Evolutionary conservation across 2,113 vertebrate species (phyloP).

Genomic region (Elaphurus davidianus): DNA sequence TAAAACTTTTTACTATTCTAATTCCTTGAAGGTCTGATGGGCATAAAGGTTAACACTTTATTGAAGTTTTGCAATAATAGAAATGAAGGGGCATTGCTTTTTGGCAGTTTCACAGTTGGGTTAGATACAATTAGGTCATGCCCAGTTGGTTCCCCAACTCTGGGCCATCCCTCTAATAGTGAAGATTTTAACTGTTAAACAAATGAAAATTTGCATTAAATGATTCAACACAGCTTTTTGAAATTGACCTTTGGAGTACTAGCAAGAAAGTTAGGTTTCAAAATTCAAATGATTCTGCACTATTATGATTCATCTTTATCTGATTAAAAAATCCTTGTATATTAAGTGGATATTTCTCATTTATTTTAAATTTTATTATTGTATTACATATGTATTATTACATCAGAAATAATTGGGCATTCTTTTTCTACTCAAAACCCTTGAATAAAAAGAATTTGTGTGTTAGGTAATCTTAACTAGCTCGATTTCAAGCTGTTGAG

Average conservation of each 20-base stretch:
- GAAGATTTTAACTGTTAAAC: not conserved
- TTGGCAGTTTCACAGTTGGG: not conserved
- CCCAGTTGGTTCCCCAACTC: not conserved
- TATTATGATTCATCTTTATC: not conserved
- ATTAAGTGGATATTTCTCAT: not conserved
- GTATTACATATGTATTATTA: not conserved
- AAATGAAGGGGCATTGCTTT: not conserved
- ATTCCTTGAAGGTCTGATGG: not conserved
- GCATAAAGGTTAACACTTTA: not conserved
- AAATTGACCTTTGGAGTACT: not conserved
- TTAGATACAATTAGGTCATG: not conserved
- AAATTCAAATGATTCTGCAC: not conserved
- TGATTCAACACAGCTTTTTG: not conserved
- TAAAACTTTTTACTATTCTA: not conserved
- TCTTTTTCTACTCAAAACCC: not conserved
- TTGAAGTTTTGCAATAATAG: not conserved
- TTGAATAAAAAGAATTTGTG: not conserved
- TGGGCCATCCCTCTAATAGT: not conserved
- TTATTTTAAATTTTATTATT: slow-evolving; percentile 16
- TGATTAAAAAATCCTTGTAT: not conserved
- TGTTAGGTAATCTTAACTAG: not conserved
- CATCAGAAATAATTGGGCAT: not conserved
- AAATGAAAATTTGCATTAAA: not conserved
- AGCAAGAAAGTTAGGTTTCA: not conserved
- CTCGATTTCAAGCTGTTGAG: not conserved